Evolutionary conservation across 2,888 invertebrate species (phyloP).

Genomic region (Tachina grossa): DNA sequence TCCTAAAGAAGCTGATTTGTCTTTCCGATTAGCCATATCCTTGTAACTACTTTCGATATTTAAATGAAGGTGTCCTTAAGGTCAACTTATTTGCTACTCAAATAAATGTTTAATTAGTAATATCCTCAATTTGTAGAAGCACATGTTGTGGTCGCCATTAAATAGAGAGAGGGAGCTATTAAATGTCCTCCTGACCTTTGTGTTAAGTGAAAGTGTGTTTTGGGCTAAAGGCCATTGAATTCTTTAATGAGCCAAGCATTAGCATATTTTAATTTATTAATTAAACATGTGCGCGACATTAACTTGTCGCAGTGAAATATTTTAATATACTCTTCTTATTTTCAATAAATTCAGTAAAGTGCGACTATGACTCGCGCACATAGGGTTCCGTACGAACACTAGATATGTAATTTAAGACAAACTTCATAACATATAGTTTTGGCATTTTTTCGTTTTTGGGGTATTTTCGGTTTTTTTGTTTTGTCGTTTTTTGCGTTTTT

Average conservation of each 20-base stretch:
- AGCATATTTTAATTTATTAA: no score
- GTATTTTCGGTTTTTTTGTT: no score
- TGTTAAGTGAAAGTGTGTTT: slow-evolving; percentile 26
- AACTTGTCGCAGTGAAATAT: not conserved
- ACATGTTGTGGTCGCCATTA: slow-evolving; percentile 23
- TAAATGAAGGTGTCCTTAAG: slow-evolving; percentile 28
- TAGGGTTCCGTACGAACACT: no score
- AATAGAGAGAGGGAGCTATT: not conserved
- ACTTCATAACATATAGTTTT: no score
- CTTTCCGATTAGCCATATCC: not conserved
- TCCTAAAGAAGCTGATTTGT: slow-evolving; percentile 13
- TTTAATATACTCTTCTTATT: not conserved
- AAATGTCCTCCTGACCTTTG: not conserved
- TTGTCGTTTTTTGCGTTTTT: no score
- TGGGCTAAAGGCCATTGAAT: slow-evolving; percentile 16
- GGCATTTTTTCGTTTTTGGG: no score
- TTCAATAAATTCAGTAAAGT: no score
- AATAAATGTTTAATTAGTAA: not conserved
- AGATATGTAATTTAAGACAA: no score
- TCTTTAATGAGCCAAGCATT: not conserved
- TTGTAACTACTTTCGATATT: not conserved
- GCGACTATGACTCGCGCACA: no score
- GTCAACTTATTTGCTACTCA: slow-evolving; percentile 18
- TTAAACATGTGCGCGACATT: not conserved
- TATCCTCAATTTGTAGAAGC: slow-evolving; percentile 26